These are phyloP conservation scores for Montipora foliosa DNA, from an alignment of 64 coral and sea anemone species.

Conservation along the genomic window DNA sequence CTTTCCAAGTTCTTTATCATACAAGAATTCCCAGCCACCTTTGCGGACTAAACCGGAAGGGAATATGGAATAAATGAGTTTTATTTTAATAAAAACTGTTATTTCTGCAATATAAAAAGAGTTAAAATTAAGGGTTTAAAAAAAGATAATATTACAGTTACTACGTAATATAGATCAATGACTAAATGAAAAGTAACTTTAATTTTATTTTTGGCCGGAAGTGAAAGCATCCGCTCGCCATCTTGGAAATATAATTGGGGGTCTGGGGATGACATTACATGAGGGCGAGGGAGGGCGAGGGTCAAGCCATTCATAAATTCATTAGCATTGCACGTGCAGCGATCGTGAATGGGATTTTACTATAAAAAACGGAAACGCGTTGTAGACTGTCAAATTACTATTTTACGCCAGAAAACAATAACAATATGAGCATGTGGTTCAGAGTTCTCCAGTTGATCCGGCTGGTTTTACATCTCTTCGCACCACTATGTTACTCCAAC, in stretches of 20 bases:
- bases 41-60: constrained; percentile 35
- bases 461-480: too few species aligned
- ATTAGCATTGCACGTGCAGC: constrained; percentile 73
- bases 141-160: not conserved
- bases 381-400: not conserved
- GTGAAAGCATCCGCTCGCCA: not conserved
- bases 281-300: constrained; percentile 38
- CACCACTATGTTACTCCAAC: not conserved
- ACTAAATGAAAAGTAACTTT: not conserved
- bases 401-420: constrained; percentile 10
- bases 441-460: not conserved
- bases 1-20: constrained; percentile 39
- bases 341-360: constrained; percentile 95
- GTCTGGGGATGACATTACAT: constrained; percentile 13
- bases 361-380: constrained; percentile 29
- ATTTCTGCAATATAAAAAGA: too few species aligned
- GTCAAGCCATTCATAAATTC: constrained; percentile 26
- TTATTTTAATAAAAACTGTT: too few species aligned
- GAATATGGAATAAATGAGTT: not conserved
- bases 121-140: too few species aligned
- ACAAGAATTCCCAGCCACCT: constrained; percentile 1
- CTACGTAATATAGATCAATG: not conserved
- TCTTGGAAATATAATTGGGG: not conserved
- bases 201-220: not conserved
- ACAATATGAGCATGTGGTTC: not conserved